A percentile compares a stretch with the other conserved stretches of the same genome.
phyloP scores from a whole-genome alignment of 1,140 invertebrate genomes.

The Diploscapter pachys region DNA sequence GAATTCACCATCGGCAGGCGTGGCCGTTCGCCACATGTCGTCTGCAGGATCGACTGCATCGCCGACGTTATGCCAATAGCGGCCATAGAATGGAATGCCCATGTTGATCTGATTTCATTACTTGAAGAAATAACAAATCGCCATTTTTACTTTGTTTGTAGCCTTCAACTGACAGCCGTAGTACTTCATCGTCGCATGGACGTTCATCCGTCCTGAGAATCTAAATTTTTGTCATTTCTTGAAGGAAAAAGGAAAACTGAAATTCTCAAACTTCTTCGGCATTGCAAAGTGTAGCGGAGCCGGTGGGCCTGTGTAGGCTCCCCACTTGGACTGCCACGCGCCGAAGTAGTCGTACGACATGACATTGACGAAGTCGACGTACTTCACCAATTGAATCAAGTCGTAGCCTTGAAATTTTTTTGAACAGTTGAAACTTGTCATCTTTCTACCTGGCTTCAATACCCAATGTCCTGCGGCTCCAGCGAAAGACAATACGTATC shows the following conservation, averaged over 20 bases:
- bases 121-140: constrained; percentile 16
- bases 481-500: constrained; percentile 45
- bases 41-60: constrained; percentile 50
- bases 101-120: constrained; percentile 42
- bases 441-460: constrained; percentile 44
- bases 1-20: constrained; percentile 1
- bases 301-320: constrained; percentile 50
- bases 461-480: constrained; percentile 57
- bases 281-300: constrained; percentile 53
- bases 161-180: constrained; percentile 47
- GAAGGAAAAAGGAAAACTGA: constrained; percentile 1
- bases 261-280: constrained; percentile 41
- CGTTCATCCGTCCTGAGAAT: constrained; percentile 56
- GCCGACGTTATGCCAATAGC: constrained; percentile 56
- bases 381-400: constrained; percentile 42
- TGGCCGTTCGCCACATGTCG: constrained; percentile 52
- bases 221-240: background rate
- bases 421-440: background rate
- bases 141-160: constrained; percentile 45
- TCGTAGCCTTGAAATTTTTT: constrained; percentile 26
- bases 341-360: constrained; percentile 57
- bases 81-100: constrained; percentile 57
- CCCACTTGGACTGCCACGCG: constrained; percentile 50
- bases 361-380: constrained; percentile 52
- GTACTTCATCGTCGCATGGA: constrained; percentile 56